Conservation (phyloP, 2,797 vertebrate genomes). For the Lepilemur septentrionalis region DNA sequence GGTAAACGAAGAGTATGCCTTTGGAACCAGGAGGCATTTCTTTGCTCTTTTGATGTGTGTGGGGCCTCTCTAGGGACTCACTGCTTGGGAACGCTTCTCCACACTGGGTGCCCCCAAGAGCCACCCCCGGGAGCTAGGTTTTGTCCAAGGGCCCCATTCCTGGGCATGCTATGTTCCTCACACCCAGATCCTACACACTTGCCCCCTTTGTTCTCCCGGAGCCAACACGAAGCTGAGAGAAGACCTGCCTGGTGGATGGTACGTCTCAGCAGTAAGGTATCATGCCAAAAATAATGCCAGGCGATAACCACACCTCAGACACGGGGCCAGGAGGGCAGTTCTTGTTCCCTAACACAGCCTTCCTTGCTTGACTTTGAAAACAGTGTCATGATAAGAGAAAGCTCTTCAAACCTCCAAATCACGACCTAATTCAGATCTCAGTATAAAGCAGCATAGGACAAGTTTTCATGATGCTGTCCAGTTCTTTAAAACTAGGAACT, state of each 20-base stretch:
- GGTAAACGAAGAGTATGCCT: background rate
- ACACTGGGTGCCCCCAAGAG: background rate
- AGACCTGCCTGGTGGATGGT: slow-evolving; percentile 70
- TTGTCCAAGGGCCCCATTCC: background rate
- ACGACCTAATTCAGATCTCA: slow-evolving; percentile 70
- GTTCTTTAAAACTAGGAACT: slow-evolving; percentile 60
- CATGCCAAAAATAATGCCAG: slow-evolving; percentile 79
- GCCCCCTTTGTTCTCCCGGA: slow-evolving; percentile 65
- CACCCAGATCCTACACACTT: slow-evolving; percentile 61
- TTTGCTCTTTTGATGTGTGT: background rate
- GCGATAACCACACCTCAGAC: slow-evolving; percentile 4
- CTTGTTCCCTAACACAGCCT: slow-evolving; percentile 8
- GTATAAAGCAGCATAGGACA: slow-evolving; percentile 67
- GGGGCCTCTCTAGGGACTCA: background rate
- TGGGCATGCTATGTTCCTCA: background rate
- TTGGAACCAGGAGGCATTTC: background rate
- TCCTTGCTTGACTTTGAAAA: slow-evolving; percentile 82
- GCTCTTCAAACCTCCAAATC: slow-evolving; percentile 66
- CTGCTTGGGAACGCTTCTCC: background rate
- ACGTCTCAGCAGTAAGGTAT: slow-evolving; percentile 67
- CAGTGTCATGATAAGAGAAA: slow-evolving; percentile 57
- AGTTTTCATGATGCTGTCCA: slow-evolving; percentile 60
- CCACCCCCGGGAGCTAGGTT: background rate
- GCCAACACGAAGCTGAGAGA: slow-evolving; percentile 60
- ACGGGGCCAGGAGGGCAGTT: background rate